Evolutionary conservation across 2,888 invertebrate species (phyloP).

Genomic region (Leptogaster cylindrica): DNA sequence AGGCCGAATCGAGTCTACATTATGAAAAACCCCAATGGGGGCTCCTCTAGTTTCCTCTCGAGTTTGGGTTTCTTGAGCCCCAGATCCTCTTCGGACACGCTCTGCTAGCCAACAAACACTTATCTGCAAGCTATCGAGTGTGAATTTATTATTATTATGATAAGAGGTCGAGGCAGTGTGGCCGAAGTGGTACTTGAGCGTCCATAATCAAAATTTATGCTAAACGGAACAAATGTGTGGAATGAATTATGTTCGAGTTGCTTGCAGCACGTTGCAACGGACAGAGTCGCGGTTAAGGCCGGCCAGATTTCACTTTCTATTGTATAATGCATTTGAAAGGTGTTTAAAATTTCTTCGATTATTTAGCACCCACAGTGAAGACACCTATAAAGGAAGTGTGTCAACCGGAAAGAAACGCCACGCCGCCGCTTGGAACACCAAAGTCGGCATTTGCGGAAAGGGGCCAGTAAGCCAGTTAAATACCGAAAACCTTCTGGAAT

Average conservation of each 20-base stretch:
- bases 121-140: conserved; percentile 40
- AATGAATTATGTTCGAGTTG: conserved; percentile 39
- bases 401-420: too few relatives aligned
- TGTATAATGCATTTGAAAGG: too few relatives aligned
- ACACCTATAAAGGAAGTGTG: too few relatives aligned
- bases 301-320: too few relatives aligned
- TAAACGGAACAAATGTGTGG: conserved; percentile 45
- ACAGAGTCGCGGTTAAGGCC: not conserved
- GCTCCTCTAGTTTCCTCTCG: not conserved
- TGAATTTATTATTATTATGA: conserved; percentile 47
- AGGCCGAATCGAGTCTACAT: not conserved
- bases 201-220: conserved; percentile 45
- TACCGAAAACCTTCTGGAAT: too few relatives aligned
- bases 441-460: too few relatives aligned
- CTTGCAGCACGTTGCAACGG: not conserved
- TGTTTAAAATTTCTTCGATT: too few relatives aligned
- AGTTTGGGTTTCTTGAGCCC: not conserved
- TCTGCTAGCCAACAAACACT: conserved; percentile 32
- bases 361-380: too few relatives aligned
- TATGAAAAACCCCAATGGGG: not conserved
- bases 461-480: too few relatives aligned
- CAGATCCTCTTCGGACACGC: not conserved
- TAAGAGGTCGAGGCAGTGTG: conserved; percentile 36
- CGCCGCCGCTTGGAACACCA: too few relatives aligned
- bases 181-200: conserved; percentile 12